Conservation (phyloP, 64 coral and sea anemone genomes). For the Dendrophyllia cribrosa region DNA sequence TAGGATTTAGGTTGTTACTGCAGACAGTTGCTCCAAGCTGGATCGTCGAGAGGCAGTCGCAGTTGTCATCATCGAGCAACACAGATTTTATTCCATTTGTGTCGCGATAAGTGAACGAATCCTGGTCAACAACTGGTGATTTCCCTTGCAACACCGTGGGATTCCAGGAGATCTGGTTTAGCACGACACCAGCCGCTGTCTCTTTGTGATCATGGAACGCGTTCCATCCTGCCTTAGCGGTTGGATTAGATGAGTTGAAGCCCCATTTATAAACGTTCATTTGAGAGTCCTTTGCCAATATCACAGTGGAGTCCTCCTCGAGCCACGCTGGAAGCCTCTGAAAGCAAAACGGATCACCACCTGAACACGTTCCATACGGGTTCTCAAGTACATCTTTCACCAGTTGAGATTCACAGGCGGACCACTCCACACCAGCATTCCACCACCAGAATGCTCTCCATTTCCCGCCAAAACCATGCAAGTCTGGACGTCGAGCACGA, state of each 20-base stretch:
- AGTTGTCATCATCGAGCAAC: slow-evolving; percentile 70
- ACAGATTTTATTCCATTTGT: slow-evolving; percentile 53
- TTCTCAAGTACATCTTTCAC: slow-evolving; percentile 4
- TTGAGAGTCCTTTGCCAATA: slow-evolving; percentile 14
- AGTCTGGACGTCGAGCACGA: not conserved
- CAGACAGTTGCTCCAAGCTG: slow-evolving; percentile 62
- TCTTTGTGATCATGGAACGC: not conserved
- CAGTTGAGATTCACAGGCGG: not conserved
- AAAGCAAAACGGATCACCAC: slow-evolving; percentile 37
- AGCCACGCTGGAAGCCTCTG: slow-evolving; percentile 21
- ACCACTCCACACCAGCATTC: slow-evolving; percentile 25
- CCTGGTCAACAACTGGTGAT: slow-evolving; percentile 35
- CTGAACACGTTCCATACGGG: not conserved
- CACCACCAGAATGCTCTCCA: slow-evolving; percentile 41
- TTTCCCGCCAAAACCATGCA: not conserved
- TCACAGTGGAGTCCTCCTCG: not conserved
- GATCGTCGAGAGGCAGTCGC: slow-evolving; percentile 69
- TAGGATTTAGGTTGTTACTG: not conserved
- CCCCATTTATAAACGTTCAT: slow-evolving; percentile 4
- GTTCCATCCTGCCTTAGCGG: not conserved
- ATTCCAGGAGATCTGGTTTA: not conserved
- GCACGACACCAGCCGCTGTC: not conserved
- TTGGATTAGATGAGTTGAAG: slow-evolving; percentile 12
- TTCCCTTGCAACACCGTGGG: slow-evolving; percentile 26
- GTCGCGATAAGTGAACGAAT: slow-evolving; percentile 62